These are phyloP conservation scores for Aspidoscelis tigris DNA, from an alignment of 2,113 vertebrate species.

Conservation along the genomic window DNA sequence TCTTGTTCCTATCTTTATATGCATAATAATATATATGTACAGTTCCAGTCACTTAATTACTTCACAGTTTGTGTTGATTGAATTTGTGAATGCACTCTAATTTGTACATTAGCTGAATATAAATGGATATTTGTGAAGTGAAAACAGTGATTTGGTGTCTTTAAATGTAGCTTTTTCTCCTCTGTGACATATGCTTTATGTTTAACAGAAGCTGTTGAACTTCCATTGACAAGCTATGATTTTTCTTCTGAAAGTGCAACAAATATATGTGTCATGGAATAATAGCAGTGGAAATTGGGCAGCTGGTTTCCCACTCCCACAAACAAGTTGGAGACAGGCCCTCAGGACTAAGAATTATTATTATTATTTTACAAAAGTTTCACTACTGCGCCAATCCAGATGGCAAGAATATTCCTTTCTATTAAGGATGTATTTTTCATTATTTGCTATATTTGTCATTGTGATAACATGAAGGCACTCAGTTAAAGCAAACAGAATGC, in stretches of 20 bases:
- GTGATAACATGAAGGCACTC: too few relatives aligned
- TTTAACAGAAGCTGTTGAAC: not conserved
- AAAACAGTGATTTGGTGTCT: not conserved
- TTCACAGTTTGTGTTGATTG: slow-evolving; percentile 3
- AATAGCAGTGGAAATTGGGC: not conserved
- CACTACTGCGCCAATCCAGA: not conserved
- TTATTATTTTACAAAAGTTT: not conserved
- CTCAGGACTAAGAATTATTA: not conserved
- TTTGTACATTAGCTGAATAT: not conserved
- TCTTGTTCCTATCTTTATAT: slow-evolving; percentile 3
- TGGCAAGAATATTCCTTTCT: not conserved
- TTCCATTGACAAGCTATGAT: not conserved
- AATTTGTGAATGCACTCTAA: slow-evolving; percentile 8
- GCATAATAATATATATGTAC: slow-evolving; percentile 20
- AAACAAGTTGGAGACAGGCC: not conserved
- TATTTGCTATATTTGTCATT: not conserved
- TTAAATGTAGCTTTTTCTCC: not conserved
- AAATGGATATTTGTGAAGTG: slow-evolving; percentile 2
- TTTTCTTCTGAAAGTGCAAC: not conserved
- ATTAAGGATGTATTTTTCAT: not conserved
- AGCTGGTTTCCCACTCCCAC: not conserved
- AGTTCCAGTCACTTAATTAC: slow-evolving; percentile 22
- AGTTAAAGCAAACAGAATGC: too few relatives aligned
- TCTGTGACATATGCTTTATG: not conserved
- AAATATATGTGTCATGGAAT: not conserved